These are phyloP conservation scores for Chloebia gouldiae DNA, from an alignment of 2,113 vertebrate species.

Conservation along the genomic window DNA sequence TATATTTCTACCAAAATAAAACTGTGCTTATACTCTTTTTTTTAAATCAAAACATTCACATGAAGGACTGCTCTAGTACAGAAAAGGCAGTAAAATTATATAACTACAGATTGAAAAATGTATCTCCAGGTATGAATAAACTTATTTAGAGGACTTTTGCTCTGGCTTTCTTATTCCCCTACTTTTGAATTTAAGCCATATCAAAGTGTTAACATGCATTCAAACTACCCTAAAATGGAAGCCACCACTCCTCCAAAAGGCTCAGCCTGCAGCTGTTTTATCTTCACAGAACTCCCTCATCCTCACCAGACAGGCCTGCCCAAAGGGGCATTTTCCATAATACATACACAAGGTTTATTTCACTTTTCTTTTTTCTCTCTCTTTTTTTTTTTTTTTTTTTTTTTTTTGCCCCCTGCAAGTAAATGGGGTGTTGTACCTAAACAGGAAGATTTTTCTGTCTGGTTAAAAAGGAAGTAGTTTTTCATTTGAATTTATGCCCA, in stretches of 20 bases:
- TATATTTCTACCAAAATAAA: background rate
- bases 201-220: background rate
- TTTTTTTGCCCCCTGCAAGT: background rate
- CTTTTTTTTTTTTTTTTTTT: background rate
- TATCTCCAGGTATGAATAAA: background rate
- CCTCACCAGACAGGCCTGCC: background rate
- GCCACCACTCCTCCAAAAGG: background rate
- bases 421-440: background rate
- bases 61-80: background rate
- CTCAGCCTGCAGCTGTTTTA: background rate
- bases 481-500: background rate
- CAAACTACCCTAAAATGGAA: background rate
- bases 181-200: background rate
- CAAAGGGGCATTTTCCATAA: background rate
- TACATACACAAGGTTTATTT: background rate
- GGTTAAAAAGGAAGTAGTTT: background rate
- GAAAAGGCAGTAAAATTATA: slow-evolving; percentile 29
- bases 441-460: background rate
- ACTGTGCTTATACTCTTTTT: background rate
- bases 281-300: background rate
- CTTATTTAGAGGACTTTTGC: background rate
- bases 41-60: background rate
- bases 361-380: too few species aligned
- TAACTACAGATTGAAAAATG: background rate
- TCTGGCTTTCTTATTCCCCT: background rate